Evolutionary conservation across 2,888 invertebrate genomes (phyloP), one percentile per base, ranked within the genome.

Genomic region (Drosophila aldrichi): DNA sequence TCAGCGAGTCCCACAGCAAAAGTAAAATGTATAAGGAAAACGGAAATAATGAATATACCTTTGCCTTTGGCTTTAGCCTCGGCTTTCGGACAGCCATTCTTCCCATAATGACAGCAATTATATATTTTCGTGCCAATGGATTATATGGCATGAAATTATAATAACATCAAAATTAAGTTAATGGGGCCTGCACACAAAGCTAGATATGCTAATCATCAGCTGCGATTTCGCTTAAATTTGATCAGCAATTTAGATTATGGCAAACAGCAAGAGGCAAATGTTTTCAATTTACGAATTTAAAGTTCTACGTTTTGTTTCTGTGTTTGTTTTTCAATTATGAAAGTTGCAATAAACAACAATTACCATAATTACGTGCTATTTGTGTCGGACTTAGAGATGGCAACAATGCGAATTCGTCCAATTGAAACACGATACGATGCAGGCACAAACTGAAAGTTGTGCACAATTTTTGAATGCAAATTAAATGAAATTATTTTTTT

Each of bases 31-130:
- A 57, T 57, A 25, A 29, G 44, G 34, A 52, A 51, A 70, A 63
- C 71, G 86, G 78, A 88, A 74, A 74, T 82, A 84, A 88, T 88
- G 86, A 72, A 71, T 80, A 54, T 59, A 43, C 25, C 62, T 66
- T 62, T 29, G 51, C 43, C 25, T 64, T 66, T 62, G 22, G 51
- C 43, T 9, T 32, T 44, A 56, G 29, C 34, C 25, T 12, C 20
- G 52, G 52, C 61, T 75, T 82, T 74, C 77, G 67, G 58, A 7
- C 18, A 18, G 57, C 40, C 41, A 59, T 55, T 59, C 59, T 51
- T 25, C 22, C 22, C 8, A 67, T 69, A 74, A 71, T 66, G 62
- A 64, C 60, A 62, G 66, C 59, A 63, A 85, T 82, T 70, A 55
- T 60, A 59, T 57, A 57, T 49, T 56, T 58, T 41, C 51, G 52